A percentile compares a stretch with the other conserved stretches of the same genome.
phyloP scores from a whole-genome alignment of 2,797 vertebrate species.

The Chaetophractus vellerosus region DNA sequence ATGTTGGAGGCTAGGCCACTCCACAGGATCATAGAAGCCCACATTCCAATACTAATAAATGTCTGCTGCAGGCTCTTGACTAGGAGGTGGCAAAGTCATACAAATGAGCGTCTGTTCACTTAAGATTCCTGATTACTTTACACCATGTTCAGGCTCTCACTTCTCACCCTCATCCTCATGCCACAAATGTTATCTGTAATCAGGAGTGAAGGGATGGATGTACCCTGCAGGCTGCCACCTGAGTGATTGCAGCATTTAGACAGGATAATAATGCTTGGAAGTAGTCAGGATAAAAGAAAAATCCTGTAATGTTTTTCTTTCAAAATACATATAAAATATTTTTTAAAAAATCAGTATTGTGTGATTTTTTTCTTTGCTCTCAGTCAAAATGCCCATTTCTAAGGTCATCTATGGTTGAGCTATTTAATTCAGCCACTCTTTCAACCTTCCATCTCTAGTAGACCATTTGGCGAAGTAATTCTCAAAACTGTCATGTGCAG shows the following conservation, averaged over 20 bases:
- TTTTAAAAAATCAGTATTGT: constrained; percentile 69
- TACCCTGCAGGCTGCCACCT: constrained; percentile 70
- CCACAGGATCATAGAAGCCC: not conserved
- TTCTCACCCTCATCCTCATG: constrained; percentile 59
- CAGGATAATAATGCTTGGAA: constrained; percentile 65
- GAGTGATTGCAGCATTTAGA: constrained; percentile 67
- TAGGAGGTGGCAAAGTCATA: not conserved
- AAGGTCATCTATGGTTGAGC: constrained; percentile 74
- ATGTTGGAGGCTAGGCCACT: not conserved
- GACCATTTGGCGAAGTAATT: constrained; percentile 83
- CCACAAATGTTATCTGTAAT: constrained; percentile 76
- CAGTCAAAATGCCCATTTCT: constrained; percentile 69
- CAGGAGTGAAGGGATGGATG: constrained; percentile 77
- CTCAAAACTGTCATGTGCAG: constrained; percentile 83
- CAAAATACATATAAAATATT: constrained; percentile 73
- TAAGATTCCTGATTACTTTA: constrained; percentile 60
- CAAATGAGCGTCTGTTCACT: constrained; percentile 57
- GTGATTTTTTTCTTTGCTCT: constrained; percentile 64
- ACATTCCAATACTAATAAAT: constrained; percentile 48
- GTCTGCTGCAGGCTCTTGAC: constrained; percentile 33
- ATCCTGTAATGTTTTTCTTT: constrained; percentile 69
- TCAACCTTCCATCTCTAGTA: constrained; percentile 77
- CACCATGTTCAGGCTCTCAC: not conserved
- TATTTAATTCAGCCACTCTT: constrained; percentile 81
- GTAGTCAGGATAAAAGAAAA: constrained; percentile 25